phyloP scores from a whole-genome alignment of 2,113 vertebrate genomes.

The Salvelinus namaycush region DNA sequence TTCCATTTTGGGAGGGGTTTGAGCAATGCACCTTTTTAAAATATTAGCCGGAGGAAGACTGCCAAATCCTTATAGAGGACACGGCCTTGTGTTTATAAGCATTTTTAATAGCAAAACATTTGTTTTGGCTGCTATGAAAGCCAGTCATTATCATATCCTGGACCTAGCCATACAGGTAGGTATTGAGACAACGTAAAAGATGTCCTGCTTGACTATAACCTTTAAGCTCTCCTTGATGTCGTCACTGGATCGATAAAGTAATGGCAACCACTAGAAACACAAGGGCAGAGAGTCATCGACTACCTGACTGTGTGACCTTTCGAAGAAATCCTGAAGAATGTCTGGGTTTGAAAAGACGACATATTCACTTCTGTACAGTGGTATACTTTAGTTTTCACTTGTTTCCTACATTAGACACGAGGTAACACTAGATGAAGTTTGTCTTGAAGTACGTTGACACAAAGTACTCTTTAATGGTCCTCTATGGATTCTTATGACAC shows the following conservation, averaged over 20 bases:
- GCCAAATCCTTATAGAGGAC: constrained; percentile 35
- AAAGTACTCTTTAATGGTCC: constrained; percentile 18
- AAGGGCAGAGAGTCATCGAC: constrained; percentile 59
- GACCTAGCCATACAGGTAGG: constrained; percentile 25
- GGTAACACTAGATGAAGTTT: not conserved
- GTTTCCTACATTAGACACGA: not conserved
- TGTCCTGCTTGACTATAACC: constrained; percentile 47
- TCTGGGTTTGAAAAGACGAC: not conserved
- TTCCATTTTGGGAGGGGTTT: too few species aligned
- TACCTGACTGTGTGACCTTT: constrained; percentile 66
- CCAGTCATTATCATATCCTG: not conserved
- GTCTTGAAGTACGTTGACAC: not conserved
- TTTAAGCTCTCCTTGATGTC: constrained; percentile 57
- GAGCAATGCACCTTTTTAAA: not conserved
- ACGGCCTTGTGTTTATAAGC: constrained; percentile 20
- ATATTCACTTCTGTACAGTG: not conserved
- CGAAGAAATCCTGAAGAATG: constrained; percentile 43
- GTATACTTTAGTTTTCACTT: not conserved
- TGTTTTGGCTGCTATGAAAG: constrained; percentile 35
- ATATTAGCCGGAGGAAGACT: constrained; percentile 14
- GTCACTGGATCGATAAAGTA: constrained; percentile 65
- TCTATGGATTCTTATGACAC: constrained; percentile 15
- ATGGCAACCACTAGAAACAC: constrained; percentile 57
- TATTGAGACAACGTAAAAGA: constrained; percentile 17
- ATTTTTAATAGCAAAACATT: constrained; percentile 36